phyloP scores from a whole-genome alignment of 2,113 vertebrate species.

The Phylloscopus whistleri region DNA sequence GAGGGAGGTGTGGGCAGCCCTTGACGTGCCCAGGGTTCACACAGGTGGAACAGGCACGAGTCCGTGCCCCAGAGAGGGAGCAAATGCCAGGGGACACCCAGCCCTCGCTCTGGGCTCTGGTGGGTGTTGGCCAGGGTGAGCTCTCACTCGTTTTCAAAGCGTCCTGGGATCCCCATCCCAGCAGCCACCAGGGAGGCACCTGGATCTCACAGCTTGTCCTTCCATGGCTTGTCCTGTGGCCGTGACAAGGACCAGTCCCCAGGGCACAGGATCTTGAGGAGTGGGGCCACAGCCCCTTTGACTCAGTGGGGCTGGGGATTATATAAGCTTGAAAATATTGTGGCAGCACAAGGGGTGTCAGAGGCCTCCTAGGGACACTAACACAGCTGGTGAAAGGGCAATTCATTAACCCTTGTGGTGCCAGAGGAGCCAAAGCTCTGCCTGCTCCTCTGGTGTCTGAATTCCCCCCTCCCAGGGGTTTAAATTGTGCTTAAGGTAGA shows the following conservation, averaged over 20 bases:
- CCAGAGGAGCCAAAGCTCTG: not conserved
- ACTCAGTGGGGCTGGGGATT: not conserved
- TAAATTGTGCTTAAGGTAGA: not conserved
- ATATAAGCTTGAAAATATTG: not conserved
- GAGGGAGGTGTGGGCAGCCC: not conserved
- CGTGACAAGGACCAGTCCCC: not conserved
- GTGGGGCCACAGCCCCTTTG: not conserved
- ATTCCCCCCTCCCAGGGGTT: not conserved
- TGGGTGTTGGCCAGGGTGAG: not conserved
- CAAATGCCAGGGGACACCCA: not conserved
- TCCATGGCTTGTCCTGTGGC: not conserved
- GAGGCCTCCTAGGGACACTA: not conserved
- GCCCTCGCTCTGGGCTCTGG: rapidly evolving
- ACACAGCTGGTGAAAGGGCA: not conserved
- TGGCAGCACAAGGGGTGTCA: not conserved
- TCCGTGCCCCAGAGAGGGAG: rapidly evolving
- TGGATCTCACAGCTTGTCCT: not conserved
- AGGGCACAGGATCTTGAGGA: not conserved
- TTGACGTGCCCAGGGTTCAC: rapidly evolving
- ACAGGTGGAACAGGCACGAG: not conserved
- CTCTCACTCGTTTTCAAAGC: rapidly evolving
- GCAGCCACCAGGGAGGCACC: not conserved
- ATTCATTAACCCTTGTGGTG: not conserved
- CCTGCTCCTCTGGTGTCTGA: not conserved
- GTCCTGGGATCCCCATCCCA: not conserved